A percentile compares a stretch with the other conserved stretches of the same genome.
Evolutionary conservation across 2,113 vertebrate genomes (phyloP).

Genomic region (Pseudopipra pipra): DNA sequence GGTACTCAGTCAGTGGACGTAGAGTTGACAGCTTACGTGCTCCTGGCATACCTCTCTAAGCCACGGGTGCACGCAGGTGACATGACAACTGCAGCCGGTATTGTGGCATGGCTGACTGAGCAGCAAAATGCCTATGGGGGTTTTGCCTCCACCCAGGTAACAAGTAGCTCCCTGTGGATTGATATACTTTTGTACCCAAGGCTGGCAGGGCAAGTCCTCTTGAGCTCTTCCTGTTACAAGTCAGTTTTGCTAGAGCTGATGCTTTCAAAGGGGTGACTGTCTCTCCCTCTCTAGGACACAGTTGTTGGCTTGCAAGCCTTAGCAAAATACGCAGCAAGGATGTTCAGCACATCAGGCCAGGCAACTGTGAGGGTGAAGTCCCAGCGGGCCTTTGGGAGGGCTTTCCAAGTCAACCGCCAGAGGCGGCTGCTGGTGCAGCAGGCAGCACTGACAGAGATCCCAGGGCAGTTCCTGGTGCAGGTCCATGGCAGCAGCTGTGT

Average conservation of each 20-base stretch:
- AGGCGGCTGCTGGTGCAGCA: slow-evolving; percentile 82
- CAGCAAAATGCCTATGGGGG: slow-evolving; percentile 82
- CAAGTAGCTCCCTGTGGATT: not conserved
- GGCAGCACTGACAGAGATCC: slow-evolving; percentile 66
- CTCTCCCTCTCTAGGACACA: slow-evolving; percentile 75
- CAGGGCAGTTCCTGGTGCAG: slow-evolving; percentile 70
- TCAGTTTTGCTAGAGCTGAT: rapidly evolving
- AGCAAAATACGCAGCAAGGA: slow-evolving; percentile 74
- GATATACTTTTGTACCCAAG: not conserved
- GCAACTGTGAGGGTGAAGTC: slow-evolving; percentile 70
- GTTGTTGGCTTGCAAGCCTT: slow-evolving; percentile 86
- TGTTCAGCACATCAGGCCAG: slow-evolving; percentile 52
- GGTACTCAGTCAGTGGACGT: slow-evolving; percentile 30
- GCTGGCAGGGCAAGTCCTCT: not conserved
- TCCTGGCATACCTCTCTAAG: slow-evolving; percentile 73
- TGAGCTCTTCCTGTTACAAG: not conserved
- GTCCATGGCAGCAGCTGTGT: slow-evolving; percentile 75
- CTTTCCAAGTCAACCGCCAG: slow-evolving; percentile 73
- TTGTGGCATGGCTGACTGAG: slow-evolving; percentile 79
- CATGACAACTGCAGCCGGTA: slow-evolving; percentile 65
- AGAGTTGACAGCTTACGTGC: slow-evolving; percentile 79
- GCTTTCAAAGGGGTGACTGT: not conserved
- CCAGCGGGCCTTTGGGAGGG: slow-evolving; percentile 12
- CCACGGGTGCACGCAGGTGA: slow-evolving; percentile 54
- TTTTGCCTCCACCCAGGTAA: slow-evolving; percentile 88